Evolutionary conservation across 1,140 invertebrate genomes (phyloP), one percentile per base, ranked within the genome.

Genomic region (Danaus melanippus): DNA sequence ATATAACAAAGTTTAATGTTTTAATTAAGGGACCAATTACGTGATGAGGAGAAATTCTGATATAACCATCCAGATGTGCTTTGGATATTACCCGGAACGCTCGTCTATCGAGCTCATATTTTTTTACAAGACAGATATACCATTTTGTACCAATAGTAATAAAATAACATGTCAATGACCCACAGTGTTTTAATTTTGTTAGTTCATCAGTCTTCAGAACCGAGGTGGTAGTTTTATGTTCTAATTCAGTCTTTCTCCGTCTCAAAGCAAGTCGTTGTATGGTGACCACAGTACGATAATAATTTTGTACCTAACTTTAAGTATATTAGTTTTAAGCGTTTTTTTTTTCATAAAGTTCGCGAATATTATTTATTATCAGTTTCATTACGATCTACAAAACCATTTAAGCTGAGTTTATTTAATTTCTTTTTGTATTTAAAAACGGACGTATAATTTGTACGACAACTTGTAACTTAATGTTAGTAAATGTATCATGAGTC

Each of bases 11-110:
- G 81, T 84, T 80, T 81, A 83, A 84, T 75, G 74, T 84, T 84
- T 84, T 82, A 84, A 84, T 78, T 86, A 86, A 86, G 84, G 84
- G 84, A 86, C 84, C 84, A 86, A 86, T 80, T 85, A 79, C 81
- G 74, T 76, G 76, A 79, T 84, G 81, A 86, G 79, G 79, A 81
- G 75, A 84, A 85, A 81, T 79, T 84, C 77, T 83, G 77, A 83
- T 78, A 76, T 66, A 74, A 74, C 52, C 69, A 70, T 64, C 60
- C 64, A 62, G 64, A 72, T 74, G 69, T 64, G 73, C 69, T 78
- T 76, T 72, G 53, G 64, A 72, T 66, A 67, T 63, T 66, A 75
- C 76, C 68, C 67, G 67, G 69, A 75, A 67, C 67, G 66, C 67
- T 71, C 64, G 64, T 62, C 64, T 54, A 62, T 69, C 60, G 62